Evolutionary conservation across 2,113 vertebrate species (phyloP).

Genomic region (Bothrops jararaca): DNA sequence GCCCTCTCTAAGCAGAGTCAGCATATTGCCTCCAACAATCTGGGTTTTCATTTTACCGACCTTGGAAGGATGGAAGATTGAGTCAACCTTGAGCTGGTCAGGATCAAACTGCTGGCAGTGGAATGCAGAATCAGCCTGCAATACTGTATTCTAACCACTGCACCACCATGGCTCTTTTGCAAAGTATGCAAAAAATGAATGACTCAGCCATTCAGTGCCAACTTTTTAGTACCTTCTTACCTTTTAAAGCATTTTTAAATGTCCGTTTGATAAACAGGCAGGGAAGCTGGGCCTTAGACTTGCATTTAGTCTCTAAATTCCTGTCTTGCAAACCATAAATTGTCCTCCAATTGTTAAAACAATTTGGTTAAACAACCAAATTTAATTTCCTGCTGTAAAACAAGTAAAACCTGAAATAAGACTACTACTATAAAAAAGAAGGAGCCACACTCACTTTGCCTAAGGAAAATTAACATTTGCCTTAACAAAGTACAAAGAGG

Average conservation of each 20-base stretch:
- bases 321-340: background rate
- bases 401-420: background rate
- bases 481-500: background rate
- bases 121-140: background rate
- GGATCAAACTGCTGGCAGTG: background rate
- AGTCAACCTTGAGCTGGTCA: background rate
- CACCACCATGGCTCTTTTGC: background rate
- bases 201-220: background rate
- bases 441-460: background rate
- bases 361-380: background rate
- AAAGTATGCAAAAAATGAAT: background rate
- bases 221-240: background rate
- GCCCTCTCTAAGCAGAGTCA: background rate
- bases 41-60: background rate
- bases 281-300: background rate
- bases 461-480: background rate
- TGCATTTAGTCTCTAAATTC: background rate
- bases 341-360: background rate
- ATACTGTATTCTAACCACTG: background rate
- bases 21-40: background rate
- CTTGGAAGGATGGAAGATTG: background rate
- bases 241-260: background rate
- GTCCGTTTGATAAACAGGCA: background rate
- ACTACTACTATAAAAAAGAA: background rate
- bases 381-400: background rate